Base-by-base conservation (phyloP, 2,888 invertebrate species). In the Diarsia mendica region DNA sequence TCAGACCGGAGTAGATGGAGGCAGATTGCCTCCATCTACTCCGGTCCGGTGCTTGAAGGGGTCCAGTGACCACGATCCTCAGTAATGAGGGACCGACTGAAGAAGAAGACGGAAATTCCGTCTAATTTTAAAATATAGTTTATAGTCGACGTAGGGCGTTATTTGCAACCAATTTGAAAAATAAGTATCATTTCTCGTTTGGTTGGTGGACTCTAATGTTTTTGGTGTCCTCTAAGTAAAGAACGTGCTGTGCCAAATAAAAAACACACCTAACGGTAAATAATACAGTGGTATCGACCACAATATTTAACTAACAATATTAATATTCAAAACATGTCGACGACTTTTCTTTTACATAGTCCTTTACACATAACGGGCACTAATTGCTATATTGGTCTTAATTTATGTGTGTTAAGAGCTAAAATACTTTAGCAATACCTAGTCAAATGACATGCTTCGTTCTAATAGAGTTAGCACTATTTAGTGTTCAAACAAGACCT, bases 241-340 rank as follows among this genome's bases (percentile, higher is more conserved):
- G 23, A 55, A 20, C 11, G 15, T 51, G 15, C 1, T 9, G 6
- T 23, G 33, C 20, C 33, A 13, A 58, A 65, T 51, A 9, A 73
- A 49, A n/a, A 53, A 10, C 20, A 3, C 1, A 46, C 44, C 49
- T 33, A 72, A 18, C 49, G 64, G 77, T 58, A 72, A 64, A 80
- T 55, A 72, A 63, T 9, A 51, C 15, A 63, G 28, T 49, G n/a
- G 13, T 48, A 23, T 46, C 8, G 84, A 85, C 84, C 80, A 72
- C 82, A 82, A 81, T 84, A 75, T 79, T 76, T 77, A 75, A 83
- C 83, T 69, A 86, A 89, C 87, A 89, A 83, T 89, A 93, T 95
- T 94, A 91, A 92, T 93, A 95, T 95, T 93, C 95, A 93, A 92
- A 91, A 91, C 95, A 90, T 90, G 88, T 89, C 89, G 88, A 85